Evolutionary conservation across 2,888 invertebrate genomes (phyloP).

Genomic region (Esperia sulphurella): DNA sequence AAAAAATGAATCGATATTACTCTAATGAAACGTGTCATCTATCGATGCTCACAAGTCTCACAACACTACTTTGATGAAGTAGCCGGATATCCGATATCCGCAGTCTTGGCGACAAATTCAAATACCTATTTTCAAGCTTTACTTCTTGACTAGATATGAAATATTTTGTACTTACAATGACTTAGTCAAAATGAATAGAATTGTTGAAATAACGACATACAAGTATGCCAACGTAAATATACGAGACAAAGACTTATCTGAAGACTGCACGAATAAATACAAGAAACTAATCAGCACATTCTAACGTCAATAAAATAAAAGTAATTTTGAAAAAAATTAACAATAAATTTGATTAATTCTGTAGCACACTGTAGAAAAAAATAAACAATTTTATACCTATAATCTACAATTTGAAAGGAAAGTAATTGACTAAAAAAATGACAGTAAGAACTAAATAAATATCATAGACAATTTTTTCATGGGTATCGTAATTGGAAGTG

Average conservation of each 20-base stretch:
- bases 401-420: constrained; percentile 65
- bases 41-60: no score
- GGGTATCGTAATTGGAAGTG: no score
- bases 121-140: constrained; percentile 16
- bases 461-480: constrained; percentile 55
- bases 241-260: constrained; percentile 20
- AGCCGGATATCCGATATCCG: constrained; percentile 70
- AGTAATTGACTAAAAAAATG: constrained; percentile 74
- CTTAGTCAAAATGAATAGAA: constrained; percentile 6
- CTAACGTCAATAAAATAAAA: constrained; percentile 37
- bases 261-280: constrained; percentile 20
- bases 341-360: constrained; percentile 66
- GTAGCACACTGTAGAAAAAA: constrained; percentile 49
- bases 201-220: constrained; percentile 1
- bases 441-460: constrained; percentile 58
- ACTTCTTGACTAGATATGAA: no score
- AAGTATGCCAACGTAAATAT: constrained; percentile 18
- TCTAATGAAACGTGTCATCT: no score
- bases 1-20: no score
- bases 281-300: constrained; percentile 22
- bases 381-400: no score
- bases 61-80: constrained; percentile 21
- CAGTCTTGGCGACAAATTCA: constrained; percentile 42
- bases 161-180: no score
- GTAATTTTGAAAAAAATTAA: constrained; percentile 53